Evolutionary conservation across 2,888 invertebrate species (phyloP).

Genomic region (Odontothrips loti): DNA sequence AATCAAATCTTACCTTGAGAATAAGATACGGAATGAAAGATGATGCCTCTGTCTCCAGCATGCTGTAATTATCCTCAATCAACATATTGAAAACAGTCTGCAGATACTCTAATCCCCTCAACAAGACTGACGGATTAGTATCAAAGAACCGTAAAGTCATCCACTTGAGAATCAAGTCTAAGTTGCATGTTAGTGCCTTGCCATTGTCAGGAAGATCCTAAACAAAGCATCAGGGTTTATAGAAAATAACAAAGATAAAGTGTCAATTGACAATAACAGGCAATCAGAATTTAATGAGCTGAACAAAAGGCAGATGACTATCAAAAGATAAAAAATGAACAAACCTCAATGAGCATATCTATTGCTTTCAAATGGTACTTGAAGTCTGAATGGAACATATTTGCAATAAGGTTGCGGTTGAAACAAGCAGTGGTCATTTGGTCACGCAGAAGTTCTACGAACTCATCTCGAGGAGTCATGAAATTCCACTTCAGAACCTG

Average conservation of each 20-base stretch:
- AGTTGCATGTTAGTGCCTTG: constrained; percentile 77
- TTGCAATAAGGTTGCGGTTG: constrained; percentile 77
- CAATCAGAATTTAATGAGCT: neutral
- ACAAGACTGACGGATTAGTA: constrained; percentile 94
- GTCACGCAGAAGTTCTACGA: constrained; percentile 83
- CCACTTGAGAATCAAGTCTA: constrained; percentile 96
- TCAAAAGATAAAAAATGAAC: constrained; percentile 30
- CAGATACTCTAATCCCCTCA: constrained; percentile 92
- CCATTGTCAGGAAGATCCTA: constrained; percentile 72
- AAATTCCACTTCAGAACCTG: constrained; percentile 88
- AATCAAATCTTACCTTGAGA: constrained; percentile 64
- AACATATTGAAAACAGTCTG: constrained; percentile 76
- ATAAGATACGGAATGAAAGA: constrained; percentile 94
- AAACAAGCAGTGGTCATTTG: constrained; percentile 86
- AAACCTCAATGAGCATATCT: constrained; percentile 73
- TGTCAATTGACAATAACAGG: neutral
- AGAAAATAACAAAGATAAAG: neutral
- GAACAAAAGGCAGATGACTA: neutral
- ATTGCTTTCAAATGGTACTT: constrained; percentile 94
- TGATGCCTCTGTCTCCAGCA: constrained; percentile 86
- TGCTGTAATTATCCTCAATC: constrained; percentile 73
- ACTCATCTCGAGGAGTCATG: constrained; percentile 86
- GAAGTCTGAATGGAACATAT: constrained; percentile 93
- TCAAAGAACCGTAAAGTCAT: constrained; percentile 94
- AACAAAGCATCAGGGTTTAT: constrained; percentile 32